Evolutionary conservation across 2,113 vertebrate genomes (phyloP), one percentile per base, ranked within the genome.

Genomic region (Otocyon megalotis): DNA sequence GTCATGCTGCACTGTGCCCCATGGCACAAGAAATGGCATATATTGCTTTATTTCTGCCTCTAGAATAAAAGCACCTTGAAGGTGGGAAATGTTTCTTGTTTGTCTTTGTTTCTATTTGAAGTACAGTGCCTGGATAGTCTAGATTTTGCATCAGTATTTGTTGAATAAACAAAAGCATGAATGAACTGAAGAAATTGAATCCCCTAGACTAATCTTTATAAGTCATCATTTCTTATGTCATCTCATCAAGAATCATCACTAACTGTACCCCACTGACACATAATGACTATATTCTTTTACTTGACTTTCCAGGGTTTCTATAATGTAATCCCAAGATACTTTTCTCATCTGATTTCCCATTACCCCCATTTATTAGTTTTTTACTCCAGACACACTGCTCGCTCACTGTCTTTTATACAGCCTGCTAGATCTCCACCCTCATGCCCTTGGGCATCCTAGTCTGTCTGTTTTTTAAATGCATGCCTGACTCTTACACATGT

Each of bases 81-180:
- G 14, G 35, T 56, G 10, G 28, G 53, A 62, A 81, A 24, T 32
- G 3, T 37, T 37, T 67, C 20, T 76, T 83, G 24, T 54, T 96
- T 93, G 28, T 65, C 62, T 91, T 88, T 90, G 12, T 2, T 88
- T 88, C 32, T 92, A 17, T 95, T 74, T 85, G 56, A 65, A 28
- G 28, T 53, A 76, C 15, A 95, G 80, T 65, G n/a, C 63, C 17
- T 87, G 26, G 1, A 22, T 88, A 88, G 74, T 95, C 20, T 85
- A 90, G 43, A n/a, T 83, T 24, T 35, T 11, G 3, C 95, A 30
- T 69, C 56, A 88, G 1, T 76, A 22, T 88, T 95, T 95, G n/a
- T 37, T 93, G 43, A 93, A 71, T 77, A 77, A 71, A 76, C 37
- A 16, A 62, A 48, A 43, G 4, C 9, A 50, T 85, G n/a, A 81